phyloP scores from a whole-genome alignment of 2,888 invertebrate species.

The Syritta pipiens region DNA sequence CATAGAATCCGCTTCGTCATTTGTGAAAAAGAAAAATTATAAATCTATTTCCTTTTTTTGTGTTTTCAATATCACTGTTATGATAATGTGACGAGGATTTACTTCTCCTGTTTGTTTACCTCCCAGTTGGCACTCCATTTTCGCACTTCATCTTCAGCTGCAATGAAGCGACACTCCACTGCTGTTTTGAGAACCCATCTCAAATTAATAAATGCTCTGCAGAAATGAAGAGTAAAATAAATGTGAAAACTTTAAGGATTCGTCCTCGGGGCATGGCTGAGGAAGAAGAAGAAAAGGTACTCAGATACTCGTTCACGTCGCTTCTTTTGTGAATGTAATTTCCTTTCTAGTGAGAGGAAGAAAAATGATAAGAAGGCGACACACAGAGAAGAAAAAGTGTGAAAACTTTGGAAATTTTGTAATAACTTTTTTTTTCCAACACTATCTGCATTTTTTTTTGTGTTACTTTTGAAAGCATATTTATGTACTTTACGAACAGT shows the following conservation, averaged over 20 bases:
- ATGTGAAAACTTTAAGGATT: slow-evolving; percentile 60
- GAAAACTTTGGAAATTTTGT: slow-evolving; percentile 55
- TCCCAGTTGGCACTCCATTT: slow-evolving; percentile 27
- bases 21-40: slow-evolving; percentile 1
- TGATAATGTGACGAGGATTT: slow-evolving; percentile 16
- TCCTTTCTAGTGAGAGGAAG: slow-evolving; percentile 50
- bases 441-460: slow-evolving; percentile 36
- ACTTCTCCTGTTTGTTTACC: slow-evolving; percentile 26
- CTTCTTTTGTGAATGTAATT: slow-evolving; percentile 63
- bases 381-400: slow-evolving; percentile 46
- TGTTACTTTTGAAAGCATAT: slow-evolving; percentile 23
- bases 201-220: slow-evolving; percentile 57
- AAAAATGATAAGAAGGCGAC: slow-evolving; percentile 50
- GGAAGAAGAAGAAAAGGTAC: slow-evolving; percentile 26
- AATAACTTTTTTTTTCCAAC: slow-evolving; percentile 37
- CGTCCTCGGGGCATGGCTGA: slow-evolving; percentile 33
- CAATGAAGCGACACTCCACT: slow-evolving; percentile 6
- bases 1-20: slow-evolving; percentile 10
- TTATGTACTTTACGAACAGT: slow-evolving; percentile 49
- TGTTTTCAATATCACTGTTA: slow-evolving; percentile 30
- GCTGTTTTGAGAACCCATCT: slow-evolving; percentile 24
- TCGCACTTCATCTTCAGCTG: slow-evolving; percentile 37
- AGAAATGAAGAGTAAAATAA: slow-evolving; percentile 61
- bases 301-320: slow-evolving; percentile 47
- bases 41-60: slow-evolving; percentile 2